phyloP scores from a whole-genome alignment of 30 jellyfish, hydroid and myxozoan species.

The Turritopsis dohrnii region DNA sequence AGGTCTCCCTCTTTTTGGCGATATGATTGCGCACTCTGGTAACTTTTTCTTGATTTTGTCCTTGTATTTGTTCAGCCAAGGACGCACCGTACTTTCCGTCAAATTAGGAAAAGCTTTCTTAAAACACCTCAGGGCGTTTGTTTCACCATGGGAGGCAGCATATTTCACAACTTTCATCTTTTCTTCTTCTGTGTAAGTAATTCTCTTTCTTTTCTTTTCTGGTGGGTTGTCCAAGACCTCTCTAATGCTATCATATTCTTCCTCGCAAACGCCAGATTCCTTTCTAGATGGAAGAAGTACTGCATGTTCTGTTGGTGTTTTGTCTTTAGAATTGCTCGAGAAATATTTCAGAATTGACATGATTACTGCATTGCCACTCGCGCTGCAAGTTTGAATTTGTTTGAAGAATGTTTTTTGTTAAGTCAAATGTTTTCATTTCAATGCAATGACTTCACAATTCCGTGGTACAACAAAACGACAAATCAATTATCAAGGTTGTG shows the following conservation, averaged over 20 bases:
- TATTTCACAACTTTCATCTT: neutral
- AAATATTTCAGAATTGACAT: neutral
- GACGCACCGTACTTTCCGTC: neutral
- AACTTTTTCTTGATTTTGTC: slow-evolving; percentile 6
- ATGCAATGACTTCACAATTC: no score
- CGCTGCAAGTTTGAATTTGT: no score
- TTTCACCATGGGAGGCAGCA: neutral
- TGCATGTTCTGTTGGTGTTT: neutral
- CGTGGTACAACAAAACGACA: no score
- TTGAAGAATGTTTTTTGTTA: no score
- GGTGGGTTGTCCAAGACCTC: neutral
- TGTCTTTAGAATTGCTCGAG: neutral
- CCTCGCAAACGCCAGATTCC: neutral
- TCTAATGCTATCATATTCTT: neutral
- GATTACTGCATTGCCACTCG: no score
- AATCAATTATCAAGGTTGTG: no score
- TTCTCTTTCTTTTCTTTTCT: neutral
- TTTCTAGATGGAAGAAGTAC: neutral
- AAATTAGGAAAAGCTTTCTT: neutral
- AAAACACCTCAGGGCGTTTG: neutral
- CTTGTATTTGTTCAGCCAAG: neutral
- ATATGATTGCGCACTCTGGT: slow-evolving; percentile 23
- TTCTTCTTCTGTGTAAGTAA: neutral
- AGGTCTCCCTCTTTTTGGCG: slow-evolving; percentile 16
- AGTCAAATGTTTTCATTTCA: no score